Base-by-base conservation (phyloP, 2,113 vertebrate genomes). In the Pomatorhinus ruficollis region DNA sequence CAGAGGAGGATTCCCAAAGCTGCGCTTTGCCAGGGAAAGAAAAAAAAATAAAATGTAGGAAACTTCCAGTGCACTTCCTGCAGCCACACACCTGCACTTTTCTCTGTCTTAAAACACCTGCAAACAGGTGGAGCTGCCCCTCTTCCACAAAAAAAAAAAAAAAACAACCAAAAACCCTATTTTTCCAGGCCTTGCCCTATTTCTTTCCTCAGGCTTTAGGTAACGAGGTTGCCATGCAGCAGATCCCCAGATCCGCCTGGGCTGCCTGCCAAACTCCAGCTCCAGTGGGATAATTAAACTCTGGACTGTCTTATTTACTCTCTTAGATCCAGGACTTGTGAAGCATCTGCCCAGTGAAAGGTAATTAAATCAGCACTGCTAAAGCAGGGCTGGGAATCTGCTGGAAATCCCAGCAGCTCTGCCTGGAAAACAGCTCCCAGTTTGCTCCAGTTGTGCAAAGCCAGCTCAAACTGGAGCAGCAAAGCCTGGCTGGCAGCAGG, bases 261-360 rank as follows among this genome's bases (percentile, higher is more conserved):
- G 81, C 86, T 47, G 89, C 76, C 74, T 78, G 87, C 31, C 69
- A 66, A 57, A 47, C 69, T 39, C 21, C 87, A 94, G 88, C 94
- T 85, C 97, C 97, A 88, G 42, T 53, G 65, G 59, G 94, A 95
- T 97, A 97, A 98, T 98, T 97, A 97, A 97, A 97, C 93, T 90
- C 88, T 76, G 72, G 74, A 54, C 66, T 77, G 39, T 72, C 82
- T 87, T 82, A 72, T 50, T 57, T 40, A 89, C 89, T 95, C 95
- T 80, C 59, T 74, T 3, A 87, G 50, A 77, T 28, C 31, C 65
- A 93, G 70, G 78, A 80, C 75, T 80, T 81, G 93, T 25, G 69
- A 97, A 93, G 95, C 90, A 91, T 94, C 97, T 97, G 97, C 97
- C 93, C 93, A 97, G 94, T 40, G 81, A 81, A 70, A 91, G 90